Percentiles rank a stretch among this genome's conserved stretches.
Conservation (phyloP, 2,113 vertebrate species). For the Taxidea taxus region DNA sequence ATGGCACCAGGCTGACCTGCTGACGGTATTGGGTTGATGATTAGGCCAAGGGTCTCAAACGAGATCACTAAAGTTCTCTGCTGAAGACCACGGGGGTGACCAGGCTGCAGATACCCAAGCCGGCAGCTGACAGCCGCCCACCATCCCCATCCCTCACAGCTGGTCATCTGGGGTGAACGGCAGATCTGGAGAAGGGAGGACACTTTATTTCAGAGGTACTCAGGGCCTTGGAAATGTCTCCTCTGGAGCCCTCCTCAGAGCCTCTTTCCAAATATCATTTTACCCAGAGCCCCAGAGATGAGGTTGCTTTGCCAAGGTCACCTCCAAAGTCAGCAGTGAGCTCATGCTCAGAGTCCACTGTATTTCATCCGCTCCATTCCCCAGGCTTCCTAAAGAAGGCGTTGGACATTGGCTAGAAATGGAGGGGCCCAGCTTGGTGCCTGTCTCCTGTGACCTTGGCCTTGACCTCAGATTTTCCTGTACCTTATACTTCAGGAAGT, state of each 20-base stretch:
- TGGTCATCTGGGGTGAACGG: background rate
- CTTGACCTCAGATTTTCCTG: background rate
- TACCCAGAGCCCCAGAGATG: background rate
- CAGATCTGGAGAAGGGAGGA: background rate
- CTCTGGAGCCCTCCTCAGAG: background rate
- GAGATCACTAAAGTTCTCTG: background rate
- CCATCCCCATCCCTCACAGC: background rate
- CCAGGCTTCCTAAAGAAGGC: background rate
- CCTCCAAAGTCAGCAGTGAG: background rate
- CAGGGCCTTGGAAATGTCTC: background rate
- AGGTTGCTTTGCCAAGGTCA: background rate
- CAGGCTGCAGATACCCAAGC: background rate
- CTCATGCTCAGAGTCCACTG: background rate
- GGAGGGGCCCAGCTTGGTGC: background rate
- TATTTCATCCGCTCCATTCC: background rate
- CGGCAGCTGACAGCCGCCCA: background rate
- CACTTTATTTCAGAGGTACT: background rate
- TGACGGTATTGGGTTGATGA: background rate
- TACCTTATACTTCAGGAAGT: background rate
- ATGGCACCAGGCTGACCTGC: background rate
- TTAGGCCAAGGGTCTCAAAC: background rate
- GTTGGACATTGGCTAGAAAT: background rate
- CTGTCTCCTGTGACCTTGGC: background rate
- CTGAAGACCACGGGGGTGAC: background rate
- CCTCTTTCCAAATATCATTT: background rate